Conservation (phyloP, 1,140 invertebrate genomes). For the Neuroterus valhalla region DNA sequence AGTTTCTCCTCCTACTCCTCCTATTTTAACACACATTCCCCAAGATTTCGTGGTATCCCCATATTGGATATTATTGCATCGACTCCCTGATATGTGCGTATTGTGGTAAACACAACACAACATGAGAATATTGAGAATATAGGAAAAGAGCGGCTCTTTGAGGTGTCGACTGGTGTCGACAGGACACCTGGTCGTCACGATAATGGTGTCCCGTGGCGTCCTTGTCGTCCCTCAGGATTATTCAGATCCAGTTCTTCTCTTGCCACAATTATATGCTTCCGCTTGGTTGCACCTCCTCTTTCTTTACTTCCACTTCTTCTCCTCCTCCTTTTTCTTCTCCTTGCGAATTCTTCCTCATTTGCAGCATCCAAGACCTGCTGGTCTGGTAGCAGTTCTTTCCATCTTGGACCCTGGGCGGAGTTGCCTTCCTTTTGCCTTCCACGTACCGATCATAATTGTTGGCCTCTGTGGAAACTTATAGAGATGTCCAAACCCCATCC, state of each 20-base stretch:
- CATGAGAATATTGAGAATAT: not conserved
- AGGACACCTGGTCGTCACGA: conserved; percentile 43
- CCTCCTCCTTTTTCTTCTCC: not conserved
- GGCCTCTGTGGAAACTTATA: conserved; percentile 22
- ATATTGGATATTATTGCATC: conserved; percentile 13
- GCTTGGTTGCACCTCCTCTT: not conserved
- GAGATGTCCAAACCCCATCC: conserved; percentile 14
- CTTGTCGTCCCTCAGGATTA: conserved; percentile 35
- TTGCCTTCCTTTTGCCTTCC: not conserved
- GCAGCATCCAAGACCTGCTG: not conserved
- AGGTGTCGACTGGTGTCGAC: conserved; percentile 42
- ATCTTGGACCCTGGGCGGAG: conserved; percentile 34
- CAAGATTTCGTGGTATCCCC: not conserved
- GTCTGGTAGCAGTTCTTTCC: conserved; percentile 23
- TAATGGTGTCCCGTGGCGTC: conserved; percentile 38
- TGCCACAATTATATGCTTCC: conserved; percentile 39
- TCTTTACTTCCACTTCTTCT: conserved; percentile 6
- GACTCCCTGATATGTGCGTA: conserved; percentile 5
- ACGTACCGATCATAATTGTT: conserved; percentile 38
- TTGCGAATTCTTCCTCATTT: not conserved
- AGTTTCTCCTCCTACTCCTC: not conserved
- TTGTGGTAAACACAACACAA: conserved; percentile 25
- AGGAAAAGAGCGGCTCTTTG: conserved; percentile 39
- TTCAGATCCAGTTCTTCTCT: conserved; percentile 31
- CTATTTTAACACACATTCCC: not conserved